These are phyloP conservation scores for Sebastes hubbsi DNA, from an alignment of 2,797 vertebrate species.

Conservation along the genomic window DNA sequence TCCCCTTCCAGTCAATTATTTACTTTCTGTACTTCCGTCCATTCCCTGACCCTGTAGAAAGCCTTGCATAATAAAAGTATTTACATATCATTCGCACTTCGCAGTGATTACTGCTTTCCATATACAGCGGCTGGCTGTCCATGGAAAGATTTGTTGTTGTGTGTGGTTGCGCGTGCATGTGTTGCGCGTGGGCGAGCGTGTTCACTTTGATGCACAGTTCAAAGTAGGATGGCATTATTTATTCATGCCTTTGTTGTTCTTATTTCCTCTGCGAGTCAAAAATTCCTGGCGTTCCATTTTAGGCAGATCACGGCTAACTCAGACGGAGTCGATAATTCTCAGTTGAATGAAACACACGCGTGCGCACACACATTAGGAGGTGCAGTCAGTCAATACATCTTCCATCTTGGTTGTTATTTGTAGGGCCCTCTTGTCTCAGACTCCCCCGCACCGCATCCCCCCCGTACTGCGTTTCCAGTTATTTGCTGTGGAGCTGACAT, in stretches of 20 bases:
- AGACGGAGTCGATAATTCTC: constrained; percentile 55
- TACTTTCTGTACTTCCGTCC: constrained; percentile 43
- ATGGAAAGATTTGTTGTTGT: not conserved
- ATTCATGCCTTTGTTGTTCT: constrained; percentile 84
- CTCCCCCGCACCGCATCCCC: not conserved
- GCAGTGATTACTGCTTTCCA: constrained; percentile 54
- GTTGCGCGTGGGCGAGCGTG: constrained; percentile 43
- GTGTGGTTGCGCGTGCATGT: constrained; percentile 22
- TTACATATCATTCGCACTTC: constrained; percentile 57
- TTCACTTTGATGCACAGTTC: constrained; percentile 83
- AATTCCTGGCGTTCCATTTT: constrained; percentile 73
- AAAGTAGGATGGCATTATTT: constrained; percentile 82
- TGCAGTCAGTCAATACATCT: constrained; percentile 53
- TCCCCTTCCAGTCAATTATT: constrained; percentile 38
- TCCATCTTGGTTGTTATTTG: constrained; percentile 54
- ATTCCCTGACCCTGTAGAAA: constrained; percentile 43
- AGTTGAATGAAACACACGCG: constrained; percentile 27
- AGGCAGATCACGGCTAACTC: constrained; percentile 64
- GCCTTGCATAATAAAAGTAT: constrained; percentile 43
- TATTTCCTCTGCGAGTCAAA: constrained; percentile 73
- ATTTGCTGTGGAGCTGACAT: constrained; percentile 30
- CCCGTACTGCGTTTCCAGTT: constrained; percentile 18
- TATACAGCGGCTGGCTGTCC: constrained; percentile 47
- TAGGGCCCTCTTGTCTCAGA: constrained; percentile 44
- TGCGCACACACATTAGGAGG: constrained; percentile 36